Base-by-base conservation (phyloP, 2,888 invertebrate species). In the Teleogryllus oceanicus region DNA sequence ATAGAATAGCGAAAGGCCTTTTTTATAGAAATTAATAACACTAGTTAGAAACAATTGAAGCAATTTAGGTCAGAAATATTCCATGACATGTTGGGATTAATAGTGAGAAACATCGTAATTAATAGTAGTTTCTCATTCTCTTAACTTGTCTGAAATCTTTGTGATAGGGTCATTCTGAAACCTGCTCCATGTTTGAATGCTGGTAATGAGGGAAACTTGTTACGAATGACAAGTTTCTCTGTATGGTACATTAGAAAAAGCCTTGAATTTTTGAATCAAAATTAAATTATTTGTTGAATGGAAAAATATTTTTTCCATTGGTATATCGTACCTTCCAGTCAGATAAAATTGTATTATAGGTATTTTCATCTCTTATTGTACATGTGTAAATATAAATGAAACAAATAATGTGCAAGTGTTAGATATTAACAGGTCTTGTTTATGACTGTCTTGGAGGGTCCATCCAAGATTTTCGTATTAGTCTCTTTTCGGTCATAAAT, bases 381-480 rank as follows among this genome's bases (percentile, higher is more conserved):
- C 62, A 62, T 62, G 62, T 62, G 62, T 62, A 62, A 62, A 62
- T 62, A 62, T 62, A n/a, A 62, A 62, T 62, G 62, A 62, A 62
- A 62, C 62, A 62, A n/a, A 62, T 62, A 62, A 62, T 62, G 62
- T 62, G 62, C 62, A 62, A 62, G 62, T 62, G 62, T 62, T 62
- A 62, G 62, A 62, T 62, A 62, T 62, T 13, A 62, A 62, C 62
- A 62, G n/a, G n/a, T 62, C 62, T 62, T 18, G n/a, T 62, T 3
- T 37, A 37, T 37, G n/a, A 62, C 62, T 62, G 37, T 62, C 13
- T 62, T 62, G 13, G 62, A 62, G 62, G n/a, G 62, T 37, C 37
- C 62, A 62, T 62, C 62, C 13, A 62, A 62, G 62, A 62, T 62
- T 62, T 62, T 62, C n/a, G 62, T 62, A 13, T 62, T 4, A 62